These are phyloP conservation scores for Hirtodrosophila trivittata DNA, from an alignment of 2,888 invertebrate genomes.

Conservation along the genomic window DNA sequence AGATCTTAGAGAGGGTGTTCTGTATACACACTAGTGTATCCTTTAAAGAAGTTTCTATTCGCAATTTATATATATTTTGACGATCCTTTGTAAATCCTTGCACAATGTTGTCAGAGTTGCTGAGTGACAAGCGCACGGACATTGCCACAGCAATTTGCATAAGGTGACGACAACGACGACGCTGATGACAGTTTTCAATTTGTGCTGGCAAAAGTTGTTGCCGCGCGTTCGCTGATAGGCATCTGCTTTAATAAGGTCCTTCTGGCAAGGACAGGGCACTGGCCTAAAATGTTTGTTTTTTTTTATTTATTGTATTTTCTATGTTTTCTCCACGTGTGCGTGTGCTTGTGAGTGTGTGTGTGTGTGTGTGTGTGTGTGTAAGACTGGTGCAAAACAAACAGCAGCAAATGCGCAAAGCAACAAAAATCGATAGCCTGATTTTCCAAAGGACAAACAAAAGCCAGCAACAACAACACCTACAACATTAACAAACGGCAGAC, in stretches of 20 bases:
- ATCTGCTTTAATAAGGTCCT: slow-evolving; percentile 53
- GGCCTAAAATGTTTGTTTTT: slow-evolving; percentile 25
- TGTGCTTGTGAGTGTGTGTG: slow-evolving; percentile 2
- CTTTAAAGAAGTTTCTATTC: slow-evolving; percentile 49
- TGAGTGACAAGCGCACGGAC: slow-evolving; percentile 15
- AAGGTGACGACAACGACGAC: slow-evolving; percentile 3
- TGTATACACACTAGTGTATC: slow-evolving; percentile 29
- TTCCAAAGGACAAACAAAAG: slow-evolving; percentile 69
- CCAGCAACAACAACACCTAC: slow-evolving; percentile 22
- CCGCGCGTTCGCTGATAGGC: slow-evolving; percentile 18
- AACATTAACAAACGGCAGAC: slow-evolving; percentile 13
- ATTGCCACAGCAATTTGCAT: slow-evolving; percentile 36
- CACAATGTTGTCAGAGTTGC: slow-evolving; percentile 7
- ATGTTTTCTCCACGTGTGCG: slow-evolving; percentile 3
- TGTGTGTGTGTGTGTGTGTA: slow-evolving; percentile 28
- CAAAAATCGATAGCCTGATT: slow-evolving; percentile 75
- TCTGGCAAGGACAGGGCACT: slow-evolving; percentile 50
- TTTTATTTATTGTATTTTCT: slow-evolving; percentile 15
- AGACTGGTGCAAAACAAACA: slow-evolving; percentile 52
- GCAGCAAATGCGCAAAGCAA: slow-evolving; percentile 53
- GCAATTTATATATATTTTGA: slow-evolving; percentile 49
- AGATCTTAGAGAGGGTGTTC: slow-evolving; percentile 1
- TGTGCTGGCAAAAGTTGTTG: slow-evolving; percentile 12
- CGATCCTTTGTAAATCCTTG: neutral
- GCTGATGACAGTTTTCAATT: slow-evolving; percentile 44